These are phyloP conservation scores for Troides aeacus DNA, from an alignment of 2,888 invertebrate genomes.

Conservation along the genomic window DNA sequence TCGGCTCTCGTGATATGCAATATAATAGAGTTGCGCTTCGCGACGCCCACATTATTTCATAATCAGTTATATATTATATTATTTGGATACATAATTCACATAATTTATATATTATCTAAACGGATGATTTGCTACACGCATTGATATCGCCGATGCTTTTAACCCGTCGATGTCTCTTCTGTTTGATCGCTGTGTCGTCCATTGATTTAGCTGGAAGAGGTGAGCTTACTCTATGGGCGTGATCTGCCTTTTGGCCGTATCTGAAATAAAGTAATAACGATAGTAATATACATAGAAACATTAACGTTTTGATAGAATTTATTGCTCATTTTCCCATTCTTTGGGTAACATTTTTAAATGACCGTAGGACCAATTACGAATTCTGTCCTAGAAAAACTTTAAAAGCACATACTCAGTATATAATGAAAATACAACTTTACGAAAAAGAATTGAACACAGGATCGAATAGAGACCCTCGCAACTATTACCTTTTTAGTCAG, in stretches of 20 bases:
- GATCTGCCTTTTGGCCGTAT: slow-evolving; percentile 69
- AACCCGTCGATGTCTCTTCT: slow-evolving; percentile 83
- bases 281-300: background rate
- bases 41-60: slow-evolving; percentile 4
- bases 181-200: slow-evolving; percentile 68
- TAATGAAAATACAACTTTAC: too few species aligned
- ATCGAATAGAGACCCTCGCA: too few species aligned
- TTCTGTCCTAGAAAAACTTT: too few species aligned
- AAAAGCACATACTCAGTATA: too few species aligned
- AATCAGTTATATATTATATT: slow-evolving; percentile 13
- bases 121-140: slow-evolving; percentile 72
- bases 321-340: too few species aligned
- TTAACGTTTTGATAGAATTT: background rate
- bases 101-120: slow-evolving; percentile 43
- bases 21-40: slow-evolving; percentile 8
- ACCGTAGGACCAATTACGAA: too few species aligned
- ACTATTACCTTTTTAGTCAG: too few species aligned
- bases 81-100: slow-evolving; percentile 22
- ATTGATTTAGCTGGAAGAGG: slow-evolving; percentile 71
- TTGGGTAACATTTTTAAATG: too few species aligned
- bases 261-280: slow-evolving; percentile 41
- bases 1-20: slow-evolving; percentile 27
- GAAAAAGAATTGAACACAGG: too few species aligned
- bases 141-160: slow-evolving; percentile 89
- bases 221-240: slow-evolving; percentile 73